These are phyloP conservation scores for Columba janthina DNA, from an alignment of 2,113 vertebrate species.

Conservation along the genomic window DNA sequence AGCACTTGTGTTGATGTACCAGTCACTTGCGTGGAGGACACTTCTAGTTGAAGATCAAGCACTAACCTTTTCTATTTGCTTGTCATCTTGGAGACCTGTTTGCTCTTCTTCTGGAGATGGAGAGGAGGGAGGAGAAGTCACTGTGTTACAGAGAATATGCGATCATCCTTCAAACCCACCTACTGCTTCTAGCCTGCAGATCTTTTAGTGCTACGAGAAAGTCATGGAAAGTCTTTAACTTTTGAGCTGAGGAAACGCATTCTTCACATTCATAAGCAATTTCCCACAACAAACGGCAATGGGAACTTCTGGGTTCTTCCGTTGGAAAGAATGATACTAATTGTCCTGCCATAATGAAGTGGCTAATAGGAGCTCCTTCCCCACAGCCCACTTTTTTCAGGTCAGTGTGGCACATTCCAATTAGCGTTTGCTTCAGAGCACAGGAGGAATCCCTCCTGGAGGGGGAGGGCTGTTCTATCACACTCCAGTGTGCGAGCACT, in stretches of 20 bases:
- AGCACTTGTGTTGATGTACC: background rate
- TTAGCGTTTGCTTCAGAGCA: constrained; percentile 72
- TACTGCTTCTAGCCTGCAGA: background rate
- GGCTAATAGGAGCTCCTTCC: constrained; percentile 50
- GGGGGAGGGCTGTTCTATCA: constrained; percentile 1
- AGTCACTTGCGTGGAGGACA: background rate
- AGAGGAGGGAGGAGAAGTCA: background rate
- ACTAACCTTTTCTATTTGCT: background rate
- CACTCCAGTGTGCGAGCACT: accelerated
- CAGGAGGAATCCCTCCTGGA: constrained; percentile 74
- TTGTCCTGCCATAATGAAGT: constrained; percentile 54
- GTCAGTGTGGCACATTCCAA: constrained; percentile 78
- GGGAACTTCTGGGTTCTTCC: background rate
- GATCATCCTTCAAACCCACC: background rate
- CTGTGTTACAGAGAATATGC: background rate
- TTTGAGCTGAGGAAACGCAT: background rate
- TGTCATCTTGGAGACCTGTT: background rate
- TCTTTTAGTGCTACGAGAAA: background rate
- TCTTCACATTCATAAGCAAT: background rate
- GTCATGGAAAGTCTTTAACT: background rate
- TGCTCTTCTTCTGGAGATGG: background rate
- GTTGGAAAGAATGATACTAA: constrained; percentile 9
- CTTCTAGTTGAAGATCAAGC: background rate
- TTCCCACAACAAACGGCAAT: constrained; percentile 5
- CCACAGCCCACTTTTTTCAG: constrained; percentile 39